These are phyloP conservation scores for Chiloscyllium punctatum DNA, from an alignment of 2,797 vertebrate genomes.

Conservation along the genomic window DNA sequence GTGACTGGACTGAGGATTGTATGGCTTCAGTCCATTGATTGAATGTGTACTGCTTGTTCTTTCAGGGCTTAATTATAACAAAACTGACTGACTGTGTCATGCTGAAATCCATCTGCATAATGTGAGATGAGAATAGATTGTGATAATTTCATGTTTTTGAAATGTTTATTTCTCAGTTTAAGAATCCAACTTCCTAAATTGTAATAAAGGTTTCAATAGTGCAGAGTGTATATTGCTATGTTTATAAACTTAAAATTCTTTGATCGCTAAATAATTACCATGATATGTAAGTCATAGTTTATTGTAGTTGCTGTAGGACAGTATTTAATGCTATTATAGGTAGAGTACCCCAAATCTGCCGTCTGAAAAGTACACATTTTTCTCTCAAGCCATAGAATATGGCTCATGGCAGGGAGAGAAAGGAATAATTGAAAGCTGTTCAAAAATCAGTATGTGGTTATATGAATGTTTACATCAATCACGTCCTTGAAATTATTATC, in stretches of 20 bases:
- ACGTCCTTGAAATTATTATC: no score
- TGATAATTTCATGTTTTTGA: not conserved
- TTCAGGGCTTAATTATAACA: conserved; percentile 24
- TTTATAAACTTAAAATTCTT: not conserved
- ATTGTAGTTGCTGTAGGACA: not conserved
- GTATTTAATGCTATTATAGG: not conserved
- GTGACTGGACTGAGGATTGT: conserved; percentile 29
- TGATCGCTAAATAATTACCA: not conserved
- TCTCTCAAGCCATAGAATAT: no score
- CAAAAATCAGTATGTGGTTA: no score
- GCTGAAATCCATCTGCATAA: conserved; percentile 16
- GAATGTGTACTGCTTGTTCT: conserved; percentile 13
- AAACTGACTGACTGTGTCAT: conserved; percentile 5
- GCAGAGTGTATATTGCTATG: not conserved
- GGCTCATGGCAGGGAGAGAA: no score
- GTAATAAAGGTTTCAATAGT: not conserved
- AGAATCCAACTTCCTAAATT: not conserved
- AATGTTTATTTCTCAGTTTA: conserved; percentile 4
- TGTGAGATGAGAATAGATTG: conserved; percentile 2
- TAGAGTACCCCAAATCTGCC: no score
- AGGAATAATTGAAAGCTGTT: no score
- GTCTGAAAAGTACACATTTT: no score
- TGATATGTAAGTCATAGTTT: not conserved
- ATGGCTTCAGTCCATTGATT: conserved; percentile 4
- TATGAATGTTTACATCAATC: no score